Evolutionary conservation across 2,888 invertebrate species (phyloP).

Genomic region (Zaprionus bogoriensis): DNA sequence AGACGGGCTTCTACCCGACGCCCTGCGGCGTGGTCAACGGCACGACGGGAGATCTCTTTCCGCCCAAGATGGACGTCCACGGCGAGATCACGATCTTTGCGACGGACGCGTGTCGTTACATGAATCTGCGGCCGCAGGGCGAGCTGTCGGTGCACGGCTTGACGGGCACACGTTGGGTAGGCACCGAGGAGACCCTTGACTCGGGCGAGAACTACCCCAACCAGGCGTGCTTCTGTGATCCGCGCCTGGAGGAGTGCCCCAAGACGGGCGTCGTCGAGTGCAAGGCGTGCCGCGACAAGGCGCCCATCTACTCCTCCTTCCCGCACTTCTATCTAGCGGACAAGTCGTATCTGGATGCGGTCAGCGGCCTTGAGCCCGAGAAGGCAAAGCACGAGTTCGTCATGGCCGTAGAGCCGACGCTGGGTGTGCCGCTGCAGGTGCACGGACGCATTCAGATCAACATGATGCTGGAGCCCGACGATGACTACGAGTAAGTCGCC

Average conservation of each 20-base stretch:
- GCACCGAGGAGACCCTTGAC: conserved; percentile 87
- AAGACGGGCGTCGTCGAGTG: conserved; percentile 88
- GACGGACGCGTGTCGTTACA: conserved; percentile 91
- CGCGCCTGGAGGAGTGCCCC: conserved; percentile 84
- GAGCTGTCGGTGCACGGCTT: conserved; percentile 59
- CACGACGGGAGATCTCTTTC: conserved; percentile 91
- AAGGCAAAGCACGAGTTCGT: conserved; percentile 86
- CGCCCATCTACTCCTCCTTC: conserved; percentile 91
- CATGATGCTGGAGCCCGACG: conserved; percentile 84
- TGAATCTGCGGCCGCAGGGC: conserved; percentile 79
- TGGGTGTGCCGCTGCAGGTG: conserved; percentile 90
- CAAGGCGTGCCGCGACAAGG: conserved; percentile 89
- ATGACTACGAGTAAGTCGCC: conserved; percentile 85
- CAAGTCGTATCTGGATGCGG: conserved; percentile 85
- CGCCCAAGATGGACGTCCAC: conserved; percentile 84
- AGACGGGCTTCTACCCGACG: conserved; percentile 85
- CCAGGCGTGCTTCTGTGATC: conserved; percentile 88
- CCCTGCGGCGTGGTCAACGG: conserved; percentile 89
- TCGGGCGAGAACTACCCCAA: conserved; percentile 86
- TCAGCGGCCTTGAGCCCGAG: conserved; percentile 88
- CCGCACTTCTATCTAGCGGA: conserved; percentile 92
- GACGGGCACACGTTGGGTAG: conserved; percentile 82
- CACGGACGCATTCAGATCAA: conserved; percentile 91
- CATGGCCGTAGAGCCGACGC: conserved; percentile 88
- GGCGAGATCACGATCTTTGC: conserved; percentile 87